Percentiles rank a stretch among this genome's conserved stretches.
phyloP scores from a whole-genome alignment of 2,797 vertebrate species.

The Acanthurus tractus region DNA sequence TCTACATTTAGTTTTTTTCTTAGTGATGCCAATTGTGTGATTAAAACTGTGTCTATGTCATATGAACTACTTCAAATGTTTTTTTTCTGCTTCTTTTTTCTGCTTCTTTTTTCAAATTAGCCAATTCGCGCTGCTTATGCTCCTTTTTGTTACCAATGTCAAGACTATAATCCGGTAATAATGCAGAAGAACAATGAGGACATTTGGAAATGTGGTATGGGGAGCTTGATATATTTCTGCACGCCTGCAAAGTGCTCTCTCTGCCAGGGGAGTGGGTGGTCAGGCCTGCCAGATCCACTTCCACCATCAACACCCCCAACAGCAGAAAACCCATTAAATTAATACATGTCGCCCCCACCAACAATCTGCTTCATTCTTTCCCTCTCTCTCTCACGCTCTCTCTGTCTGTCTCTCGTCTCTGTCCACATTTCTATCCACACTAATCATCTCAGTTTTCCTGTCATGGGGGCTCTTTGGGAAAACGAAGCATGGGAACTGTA shows the following conservation, averaged over 20 bases:
- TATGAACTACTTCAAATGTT: constrained; percentile 28
- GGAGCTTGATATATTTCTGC: constrained; percentile 51
- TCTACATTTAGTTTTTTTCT: neutral
- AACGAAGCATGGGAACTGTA: constrained; percentile 6
- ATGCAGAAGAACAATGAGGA: constrained; percentile 54
- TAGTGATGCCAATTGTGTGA: constrained; percentile 14
- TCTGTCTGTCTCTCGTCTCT: constrained; percentile 2
- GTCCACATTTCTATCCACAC: constrained; percentile 30
- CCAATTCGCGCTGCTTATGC: constrained; percentile 1
- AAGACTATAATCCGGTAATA: constrained; percentile 24
- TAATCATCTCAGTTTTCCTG: constrained; percentile 8
- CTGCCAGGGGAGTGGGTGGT: constrained; percentile 62
- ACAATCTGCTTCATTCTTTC: constrained; percentile 60
- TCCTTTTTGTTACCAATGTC: constrained; percentile 31
- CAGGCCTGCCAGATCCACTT: constrained; percentile 48
- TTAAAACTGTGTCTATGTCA: neutral
- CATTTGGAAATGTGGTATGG: constrained; percentile 35
- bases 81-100: constrained; percentile 13
- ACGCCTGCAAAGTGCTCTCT: constrained; percentile 17
- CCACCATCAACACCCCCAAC: neutral
- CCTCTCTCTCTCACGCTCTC: constrained; percentile 17
- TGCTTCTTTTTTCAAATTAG: constrained; percentile 10
- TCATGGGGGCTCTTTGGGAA: neutral
- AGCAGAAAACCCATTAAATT: constrained; percentile 56
- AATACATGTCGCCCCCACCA: constrained; percentile 48